Conservation (phyloP, 2,113 vertebrate species). For the Hyperopisus bebe region DNA sequence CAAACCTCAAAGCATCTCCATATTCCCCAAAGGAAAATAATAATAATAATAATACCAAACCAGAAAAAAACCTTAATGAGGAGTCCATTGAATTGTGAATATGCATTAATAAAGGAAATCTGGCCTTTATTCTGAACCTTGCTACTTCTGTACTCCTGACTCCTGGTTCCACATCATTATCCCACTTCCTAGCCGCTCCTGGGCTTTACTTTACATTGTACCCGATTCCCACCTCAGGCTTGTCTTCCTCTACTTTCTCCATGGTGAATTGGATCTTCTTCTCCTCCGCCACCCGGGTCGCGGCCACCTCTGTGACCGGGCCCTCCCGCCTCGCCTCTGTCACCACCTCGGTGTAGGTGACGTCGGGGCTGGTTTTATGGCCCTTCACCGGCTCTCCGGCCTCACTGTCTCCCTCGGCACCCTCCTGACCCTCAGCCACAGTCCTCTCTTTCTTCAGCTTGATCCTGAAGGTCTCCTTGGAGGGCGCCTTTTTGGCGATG, state of each 20-base stretch:
- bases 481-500: constrained; percentile 80
- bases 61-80: neutral
- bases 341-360: constrained; percentile 70
- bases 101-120: constrained; percentile 1
- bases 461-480: constrained; percentile 78
- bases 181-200: constrained; percentile 25
- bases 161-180: neutral
- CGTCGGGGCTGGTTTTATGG: constrained; percentile 46
- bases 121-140: constrained; percentile 11
- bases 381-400: constrained; percentile 37
- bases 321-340: constrained; percentile 71
- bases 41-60: neutral
- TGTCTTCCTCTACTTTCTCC: constrained; percentile 55
- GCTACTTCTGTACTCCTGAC: neutral
- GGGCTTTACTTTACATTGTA: constrained; percentile 57
- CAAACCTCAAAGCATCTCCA: neutral
- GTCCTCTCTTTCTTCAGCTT: constrained; percentile 75
- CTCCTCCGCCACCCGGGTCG: constrained; percentile 45
- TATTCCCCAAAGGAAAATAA: neutral
- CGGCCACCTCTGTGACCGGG: constrained; percentile 49
- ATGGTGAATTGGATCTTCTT: constrained; percentile 42
- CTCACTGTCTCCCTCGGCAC: constrained; percentile 50
- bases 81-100: constrained; percentile 11
- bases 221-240: constrained; percentile 54
- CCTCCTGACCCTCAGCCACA: constrained; percentile 73